phyloP scores from a whole-genome alignment of 2,888 invertebrate species.

The Thymelicus acteon region DNA sequence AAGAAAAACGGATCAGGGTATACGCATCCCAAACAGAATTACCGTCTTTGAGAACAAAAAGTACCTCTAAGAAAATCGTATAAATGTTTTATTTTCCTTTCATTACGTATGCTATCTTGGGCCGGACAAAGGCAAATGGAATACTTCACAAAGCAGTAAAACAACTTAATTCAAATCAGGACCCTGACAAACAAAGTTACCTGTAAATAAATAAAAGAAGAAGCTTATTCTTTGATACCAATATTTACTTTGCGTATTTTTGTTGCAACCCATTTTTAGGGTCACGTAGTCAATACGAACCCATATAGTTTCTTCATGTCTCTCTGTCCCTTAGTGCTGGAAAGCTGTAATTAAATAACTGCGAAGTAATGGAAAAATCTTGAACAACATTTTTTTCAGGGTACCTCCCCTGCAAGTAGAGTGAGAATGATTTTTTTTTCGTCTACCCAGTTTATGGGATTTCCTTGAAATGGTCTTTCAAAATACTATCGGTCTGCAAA shows the following conservation, averaged over 20 bases:
- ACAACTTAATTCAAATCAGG: conserved; percentile 31
- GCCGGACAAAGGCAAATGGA: conserved; percentile 31
- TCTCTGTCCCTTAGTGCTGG: no score
- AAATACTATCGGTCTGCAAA: no score
- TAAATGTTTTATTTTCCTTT: conserved; percentile 34
- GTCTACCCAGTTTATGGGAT: no score
- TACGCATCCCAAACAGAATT: conserved; percentile 20
- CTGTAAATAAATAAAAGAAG: conserved; percentile 25
- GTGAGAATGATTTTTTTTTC: no score
- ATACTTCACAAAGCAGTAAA: conserved; percentile 29
- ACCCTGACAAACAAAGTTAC: conserved; percentile 27
- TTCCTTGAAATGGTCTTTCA: no score
- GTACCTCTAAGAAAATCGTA: conserved; percentile 21
- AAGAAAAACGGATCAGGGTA: conserved; percentile 1
- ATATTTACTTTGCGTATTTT: conserved; percentile 2
- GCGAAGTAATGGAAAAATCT: no score
- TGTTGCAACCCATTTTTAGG: background rate
- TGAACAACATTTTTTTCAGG: no score
- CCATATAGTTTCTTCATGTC: no score
- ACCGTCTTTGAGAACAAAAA: conserved; percentile 20
- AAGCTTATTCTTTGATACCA: background rate
- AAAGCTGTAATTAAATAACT: no score
- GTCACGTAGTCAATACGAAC: no score
- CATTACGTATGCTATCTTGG: conserved; percentile 29
- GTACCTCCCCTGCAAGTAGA: no score